Evolutionary conservation across 2,888 invertebrate genomes (phyloP), one percentile per base, ranked within the genome.

Genomic region (Yponomeuta malinellus): DNA sequence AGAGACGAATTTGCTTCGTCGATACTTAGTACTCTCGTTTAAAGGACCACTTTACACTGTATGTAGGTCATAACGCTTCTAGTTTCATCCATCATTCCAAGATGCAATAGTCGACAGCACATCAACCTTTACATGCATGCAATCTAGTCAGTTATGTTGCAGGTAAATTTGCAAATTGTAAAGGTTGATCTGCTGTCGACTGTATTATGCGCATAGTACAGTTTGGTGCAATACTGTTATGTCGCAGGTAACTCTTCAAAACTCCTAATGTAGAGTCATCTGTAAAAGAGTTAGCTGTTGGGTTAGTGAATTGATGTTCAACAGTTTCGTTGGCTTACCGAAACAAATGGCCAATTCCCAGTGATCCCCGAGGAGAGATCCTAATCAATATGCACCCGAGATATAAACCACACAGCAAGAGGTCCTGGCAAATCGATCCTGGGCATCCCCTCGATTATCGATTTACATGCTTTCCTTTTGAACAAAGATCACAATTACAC

Each of bases 331-430:
- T 64, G 31, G 82, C 90, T 85, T 76, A 90, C 89, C 87, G 79
- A 81, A 79, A 80, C 81, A 80, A 78, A 78, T 80, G 78, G 81
- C 80, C 80, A 85, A 81, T 80, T 80, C 82, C 80, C 77, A 81
- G 81, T 79, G 80, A 83, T 86, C 81, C 80, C 79, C 74, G 81
- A 79, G 79, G 78, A 83, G 79, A 78, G 83, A 37, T 70, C 37
- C 80, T 81, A 89, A 91, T 91, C 89, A 90, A 91, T 91, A 91
- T 89, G 87, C 86, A 89, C 81, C 82, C 79, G 83, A 83, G 82
- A 81, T 83, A 80, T 83, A 82, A 82, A 85, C 85, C 83, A 83
- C 83, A 87, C 84, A 79, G 82, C 78, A 83, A 83, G 82, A 84
- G 83, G 82, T 81, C 81, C 84, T 77, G 78, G 79, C 76, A 78